Percentiles rank a stretch among this genome's conserved stretches.
Conservation (phyloP, 1,140 invertebrate species). For the Drosophila ficusphila region DNA sequence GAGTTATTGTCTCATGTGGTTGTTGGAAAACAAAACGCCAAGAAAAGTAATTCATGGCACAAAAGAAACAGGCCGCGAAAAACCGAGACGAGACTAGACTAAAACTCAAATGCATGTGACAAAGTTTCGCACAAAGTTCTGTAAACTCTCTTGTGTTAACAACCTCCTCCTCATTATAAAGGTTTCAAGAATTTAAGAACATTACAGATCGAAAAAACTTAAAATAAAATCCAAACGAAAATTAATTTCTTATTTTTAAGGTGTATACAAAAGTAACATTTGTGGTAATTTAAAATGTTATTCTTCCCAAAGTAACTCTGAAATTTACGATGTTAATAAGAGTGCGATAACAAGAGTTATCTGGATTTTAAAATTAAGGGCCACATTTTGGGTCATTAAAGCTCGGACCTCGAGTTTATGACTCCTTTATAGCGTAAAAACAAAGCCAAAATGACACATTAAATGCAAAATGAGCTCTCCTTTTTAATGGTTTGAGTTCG, state of each 20-base stretch:
- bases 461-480: conserved; percentile 15
- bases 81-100: conserved; percentile 42
- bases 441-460: conserved; percentile 21
- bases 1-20: conserved; percentile 69
- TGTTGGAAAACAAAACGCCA: conserved; percentile 78
- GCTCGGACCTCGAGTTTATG: not conserved
- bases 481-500: conserved; percentile 13
- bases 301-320: not conserved
- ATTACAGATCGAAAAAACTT: too few species aligned
- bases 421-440: not conserved
- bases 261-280: not conserved
- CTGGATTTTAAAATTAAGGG: not conserved
- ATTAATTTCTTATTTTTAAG: conserved; percentile 1
- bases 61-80: conserved; percentile 39
- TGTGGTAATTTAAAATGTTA: not conserved
- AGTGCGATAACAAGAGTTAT: not conserved
- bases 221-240: too few species aligned
- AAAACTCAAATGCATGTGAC: conserved; percentile 25
- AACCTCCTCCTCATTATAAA: not conserved
- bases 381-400: not conserved
- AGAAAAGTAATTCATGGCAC: conserved; percentile 76
- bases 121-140: conserved; percentile 7
- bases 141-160: not conserved
- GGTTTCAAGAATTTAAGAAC: not conserved
- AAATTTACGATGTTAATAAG: not conserved